Base-by-base conservation (phyloP, 2,888 invertebrate species). In the Drosophila parthenogenetica region DNA sequence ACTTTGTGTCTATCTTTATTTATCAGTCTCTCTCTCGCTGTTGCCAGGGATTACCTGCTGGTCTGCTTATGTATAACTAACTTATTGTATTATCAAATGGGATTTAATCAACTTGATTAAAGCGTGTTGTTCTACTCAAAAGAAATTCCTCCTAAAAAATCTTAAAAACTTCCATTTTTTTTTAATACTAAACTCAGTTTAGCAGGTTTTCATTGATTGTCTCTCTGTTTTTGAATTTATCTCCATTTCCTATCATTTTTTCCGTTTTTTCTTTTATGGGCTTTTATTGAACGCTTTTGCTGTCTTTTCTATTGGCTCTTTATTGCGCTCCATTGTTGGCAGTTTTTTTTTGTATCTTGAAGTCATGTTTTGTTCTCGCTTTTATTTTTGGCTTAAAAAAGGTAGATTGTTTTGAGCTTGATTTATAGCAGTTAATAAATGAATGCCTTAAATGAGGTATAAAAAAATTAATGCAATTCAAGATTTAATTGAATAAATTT, bases 101-200 rank as follows among this genome's bases (percentile, higher is more conserved):
- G 70, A 76, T 73, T 76, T 81, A 81, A 80, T 81, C 79, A 79
- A 81, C 70, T 81, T 81, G 69, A 71, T 78, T 68, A 59, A 62
- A 69, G 64, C 69, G 69, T 63, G 45, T 57, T 53, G 35, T 25
- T 5, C 32, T 32, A 32, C 59, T 53, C 55, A 45, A 54, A 54
- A 40, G 25, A 5, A 25, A 25, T 7, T 14, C 53, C 73, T 51
- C 51, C 22, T 66, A 22, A 60, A 32, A 45, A 53, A 50, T 39
- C 46, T 51, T 64, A 58, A 22, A 22, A 22, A 66, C 66, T 73
- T 65, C 60, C 46, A 72, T 22, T 51, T 51, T 76, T 77, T 60
- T 53, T 53, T 75, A 64, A n/a, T 46, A 29, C 29, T 8, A 0
- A 29, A 29, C 29, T 16, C 54, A 43, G 61, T 64, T 60, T 49